These are phyloP conservation scores for Synergus itoensis DNA, from an alignment of 2,888 invertebrate genomes.

Conservation along the genomic window DNA sequence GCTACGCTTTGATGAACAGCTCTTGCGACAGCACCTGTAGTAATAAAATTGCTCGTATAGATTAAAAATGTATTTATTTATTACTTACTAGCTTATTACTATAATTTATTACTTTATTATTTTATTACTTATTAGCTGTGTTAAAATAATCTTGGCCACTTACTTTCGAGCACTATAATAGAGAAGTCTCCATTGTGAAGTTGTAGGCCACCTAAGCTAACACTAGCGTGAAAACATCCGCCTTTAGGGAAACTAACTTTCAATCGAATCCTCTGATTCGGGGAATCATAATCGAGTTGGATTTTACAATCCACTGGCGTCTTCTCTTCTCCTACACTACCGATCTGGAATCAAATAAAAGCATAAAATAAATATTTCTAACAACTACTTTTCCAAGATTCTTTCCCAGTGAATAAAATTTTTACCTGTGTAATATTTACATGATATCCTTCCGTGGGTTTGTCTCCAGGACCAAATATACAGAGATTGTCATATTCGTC, in stretches of 20 bases:
- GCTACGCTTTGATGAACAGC: conserved; percentile 92
- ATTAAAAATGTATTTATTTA: too few species aligned
- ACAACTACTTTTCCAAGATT: not conserved
- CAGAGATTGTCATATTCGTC: conserved; percentile 95
- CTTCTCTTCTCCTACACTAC: conserved; percentile 80
- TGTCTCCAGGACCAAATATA: conserved; percentile 81
- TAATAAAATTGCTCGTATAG: not conserved
- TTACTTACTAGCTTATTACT: too few species aligned
- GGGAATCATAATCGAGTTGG: conserved; percentile 86
- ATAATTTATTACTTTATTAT: too few species aligned
- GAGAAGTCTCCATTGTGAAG: conserved; percentile 95
- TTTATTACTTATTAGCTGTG: not conserved
- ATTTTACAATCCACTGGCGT: conserved; percentile 80
- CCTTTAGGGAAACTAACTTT: conserved; percentile 88
- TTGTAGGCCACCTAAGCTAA: conserved; percentile 86
- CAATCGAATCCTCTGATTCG: conserved; percentile 88
- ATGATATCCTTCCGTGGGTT: conserved; percentile 81
- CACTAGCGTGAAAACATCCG: conserved; percentile 90
- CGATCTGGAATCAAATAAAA: conserved; percentile 79
- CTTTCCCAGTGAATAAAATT: not conserved
- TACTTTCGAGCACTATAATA: conserved; percentile 93
- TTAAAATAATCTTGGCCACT: conserved; percentile 69
- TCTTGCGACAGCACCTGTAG: conserved; percentile 86
- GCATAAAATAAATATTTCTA: not conserved
- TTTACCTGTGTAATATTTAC: conserved; percentile 77